Conservation (phyloP, 2,888 invertebrate genomes). For the Rhagonycha lutea region DNA sequence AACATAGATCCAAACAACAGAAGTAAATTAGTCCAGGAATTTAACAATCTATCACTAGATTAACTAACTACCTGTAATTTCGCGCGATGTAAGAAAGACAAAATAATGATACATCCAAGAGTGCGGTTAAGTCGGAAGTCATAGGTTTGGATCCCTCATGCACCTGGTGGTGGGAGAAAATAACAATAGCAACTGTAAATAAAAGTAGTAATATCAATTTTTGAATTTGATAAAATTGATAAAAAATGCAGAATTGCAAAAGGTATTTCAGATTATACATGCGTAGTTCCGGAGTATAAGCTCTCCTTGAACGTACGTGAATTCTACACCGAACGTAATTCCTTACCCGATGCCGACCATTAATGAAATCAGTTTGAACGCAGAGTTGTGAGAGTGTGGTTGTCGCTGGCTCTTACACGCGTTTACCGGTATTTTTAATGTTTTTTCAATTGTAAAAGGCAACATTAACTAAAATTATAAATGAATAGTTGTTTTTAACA, state of each 20-base stretch:
- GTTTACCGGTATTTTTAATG: constrained; percentile 24
- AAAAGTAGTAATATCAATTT: neutral
- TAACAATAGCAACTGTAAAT: neutral
- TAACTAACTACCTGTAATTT: too few species aligned
- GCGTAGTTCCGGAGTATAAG: constrained; percentile 12
- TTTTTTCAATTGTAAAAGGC: constrained; percentile 13
- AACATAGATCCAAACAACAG: too few species aligned
- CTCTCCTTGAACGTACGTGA: constrained; percentile 12
- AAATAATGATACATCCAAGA: too few species aligned
- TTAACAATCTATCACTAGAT: too few species aligned
- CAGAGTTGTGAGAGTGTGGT: constrained; percentile 9
- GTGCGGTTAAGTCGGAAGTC: too few species aligned
- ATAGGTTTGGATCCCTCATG: neutral
- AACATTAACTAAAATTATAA: neutral
- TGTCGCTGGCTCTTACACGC: neutral
- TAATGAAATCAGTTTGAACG: constrained; percentile 25
- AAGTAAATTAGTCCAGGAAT: too few species aligned
- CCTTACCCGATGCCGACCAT: constrained; percentile 22
- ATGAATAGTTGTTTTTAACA: neutral
- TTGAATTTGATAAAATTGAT: neutral
- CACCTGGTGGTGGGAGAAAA: neutral
- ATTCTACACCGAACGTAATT: neutral
- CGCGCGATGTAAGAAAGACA: too few species aligned
- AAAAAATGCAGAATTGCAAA: neutral
- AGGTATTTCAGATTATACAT: neutral